These are phyloP conservation scores for Podotricha telesiphe DNA, from an alignment of 2,888 invertebrate genomes.

Conservation along the genomic window DNA sequence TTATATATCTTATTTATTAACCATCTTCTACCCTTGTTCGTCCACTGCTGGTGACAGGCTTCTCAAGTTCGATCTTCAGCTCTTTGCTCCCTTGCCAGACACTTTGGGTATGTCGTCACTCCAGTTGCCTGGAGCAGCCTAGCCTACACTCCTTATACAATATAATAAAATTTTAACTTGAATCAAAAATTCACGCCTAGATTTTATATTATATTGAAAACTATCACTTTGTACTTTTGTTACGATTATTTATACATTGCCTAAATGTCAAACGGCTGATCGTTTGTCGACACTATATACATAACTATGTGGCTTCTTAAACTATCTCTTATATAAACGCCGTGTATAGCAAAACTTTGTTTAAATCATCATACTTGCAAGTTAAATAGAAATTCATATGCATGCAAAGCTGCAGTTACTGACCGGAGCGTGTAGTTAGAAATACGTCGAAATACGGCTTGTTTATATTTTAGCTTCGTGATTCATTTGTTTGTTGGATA, in stretches of 20 bases:
- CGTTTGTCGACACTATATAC: too few relatives aligned
- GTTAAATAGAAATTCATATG: constrained; percentile 16
- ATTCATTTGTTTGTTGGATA: constrained; percentile 6
- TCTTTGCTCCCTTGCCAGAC: too few relatives aligned
- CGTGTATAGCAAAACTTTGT: not conserved
- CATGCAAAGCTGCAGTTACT: not conserved
- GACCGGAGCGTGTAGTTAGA: not conserved
- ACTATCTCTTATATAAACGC: not conserved
- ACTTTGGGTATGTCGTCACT: too few relatives aligned
- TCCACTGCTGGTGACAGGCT: too few relatives aligned
- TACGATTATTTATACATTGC: not conserved
- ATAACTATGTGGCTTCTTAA: not conserved
- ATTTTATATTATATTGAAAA: too few relatives aligned
- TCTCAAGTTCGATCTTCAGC: too few relatives aligned
- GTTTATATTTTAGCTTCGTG: not conserved
- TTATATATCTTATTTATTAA: too few relatives aligned
- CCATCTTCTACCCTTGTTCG: too few relatives aligned
- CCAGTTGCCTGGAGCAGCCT: too few relatives aligned
- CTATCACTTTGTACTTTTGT: not conserved
- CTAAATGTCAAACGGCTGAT: not conserved
- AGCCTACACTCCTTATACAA: too few relatives aligned
- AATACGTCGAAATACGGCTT: not conserved
- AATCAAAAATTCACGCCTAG: too few relatives aligned
- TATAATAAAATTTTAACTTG: too few relatives aligned
- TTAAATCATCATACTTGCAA: constrained; percentile 1